Evolutionary conservation across 2,797 vertebrate genomes (phyloP).

Genomic region (Gastrophryne carolinensis): DNA sequence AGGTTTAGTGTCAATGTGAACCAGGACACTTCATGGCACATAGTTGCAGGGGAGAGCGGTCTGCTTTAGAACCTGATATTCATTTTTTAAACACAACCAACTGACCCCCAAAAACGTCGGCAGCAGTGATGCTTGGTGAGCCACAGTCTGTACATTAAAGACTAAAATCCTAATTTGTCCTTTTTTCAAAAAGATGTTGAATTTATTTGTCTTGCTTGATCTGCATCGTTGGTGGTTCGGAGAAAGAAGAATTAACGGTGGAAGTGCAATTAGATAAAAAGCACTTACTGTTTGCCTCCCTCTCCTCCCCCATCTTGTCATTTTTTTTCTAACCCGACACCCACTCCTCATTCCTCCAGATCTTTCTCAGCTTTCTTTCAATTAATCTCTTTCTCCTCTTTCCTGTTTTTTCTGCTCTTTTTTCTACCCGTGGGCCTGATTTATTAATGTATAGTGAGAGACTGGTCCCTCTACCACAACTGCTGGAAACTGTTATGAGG

Average conservation of each 20-base stretch:
- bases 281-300: slow-evolving; percentile 27
- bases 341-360: not conserved
- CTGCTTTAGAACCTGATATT: too few relatives aligned
- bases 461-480: too few relatives aligned
- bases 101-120: not conserved
- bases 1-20: too few relatives aligned
- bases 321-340: not conserved
- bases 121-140: not conserved
- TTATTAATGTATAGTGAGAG: too few relatives aligned
- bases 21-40: too few relatives aligned
- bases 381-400: not conserved
- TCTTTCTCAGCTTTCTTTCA: too few relatives aligned
- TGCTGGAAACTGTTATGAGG: too few relatives aligned
- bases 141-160: not conserved
- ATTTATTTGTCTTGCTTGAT: slow-evolving; percentile 37
- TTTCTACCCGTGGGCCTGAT: not conserved
- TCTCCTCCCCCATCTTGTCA: slow-evolving; percentile 18
- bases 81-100: not conserved
- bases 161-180: not conserved
- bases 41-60: too few relatives aligned
- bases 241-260: not conserved
- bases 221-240: slow-evolving; percentile 11
- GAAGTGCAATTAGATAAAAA: slow-evolving; percentile 46
- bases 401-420: not conserved
- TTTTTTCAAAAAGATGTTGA: slow-evolving; percentile 28